Evolutionary conservation across 2,113 vertebrate genomes (phyloP), one percentile per base, ranked within the genome.

Genomic region (Malurus cyaneus): DNA sequence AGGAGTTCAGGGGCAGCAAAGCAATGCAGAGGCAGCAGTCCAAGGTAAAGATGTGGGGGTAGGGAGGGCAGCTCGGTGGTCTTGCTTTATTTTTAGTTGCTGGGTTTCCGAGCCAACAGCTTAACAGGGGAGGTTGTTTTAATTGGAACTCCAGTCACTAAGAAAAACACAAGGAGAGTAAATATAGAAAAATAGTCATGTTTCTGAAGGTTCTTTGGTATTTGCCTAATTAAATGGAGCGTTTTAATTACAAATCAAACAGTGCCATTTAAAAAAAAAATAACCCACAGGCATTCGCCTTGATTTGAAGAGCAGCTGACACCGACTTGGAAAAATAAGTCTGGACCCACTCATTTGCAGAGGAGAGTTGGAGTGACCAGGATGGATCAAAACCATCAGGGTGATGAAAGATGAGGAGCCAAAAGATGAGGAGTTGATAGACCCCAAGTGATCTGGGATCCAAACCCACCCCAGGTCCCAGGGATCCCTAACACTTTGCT

Each of bases 151-250:
- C 57, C 23, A 84, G 47, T 54, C 86, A 39, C 89, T 19, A 49
- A 85, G 84, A 87, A 81, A 92, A 91, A 89, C 89, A 95, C 78
- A 89, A 79, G 53, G 44, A 39, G 54, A 82, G 65, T 94, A 91
- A 95, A 94, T 80, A 85, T 25, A 87, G 54, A 89, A 96, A 93
- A 91, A 89, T 28, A 87, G 62, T 26, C 49, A 13, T 25, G 57
- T 94, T 95, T 92, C 72, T 91, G 69, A 78, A 90, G 91, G 70
- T 87, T 89, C 70, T 69, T 26, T 70, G 57, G 78, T 85, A 80
- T 88, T 83, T 87, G 42, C 20, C 61, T 94, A 85, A 95, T 94
- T 92, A 96, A 96, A 87, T 39, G 50, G 77, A 80, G 89, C 11
- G 5, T 47, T 93, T 92, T 94, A 94, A 95, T 91, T 89, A 69